phyloP scores from a whole-genome alignment of 2,113 vertebrate species.

The Elephantulus edwardii region DNA sequence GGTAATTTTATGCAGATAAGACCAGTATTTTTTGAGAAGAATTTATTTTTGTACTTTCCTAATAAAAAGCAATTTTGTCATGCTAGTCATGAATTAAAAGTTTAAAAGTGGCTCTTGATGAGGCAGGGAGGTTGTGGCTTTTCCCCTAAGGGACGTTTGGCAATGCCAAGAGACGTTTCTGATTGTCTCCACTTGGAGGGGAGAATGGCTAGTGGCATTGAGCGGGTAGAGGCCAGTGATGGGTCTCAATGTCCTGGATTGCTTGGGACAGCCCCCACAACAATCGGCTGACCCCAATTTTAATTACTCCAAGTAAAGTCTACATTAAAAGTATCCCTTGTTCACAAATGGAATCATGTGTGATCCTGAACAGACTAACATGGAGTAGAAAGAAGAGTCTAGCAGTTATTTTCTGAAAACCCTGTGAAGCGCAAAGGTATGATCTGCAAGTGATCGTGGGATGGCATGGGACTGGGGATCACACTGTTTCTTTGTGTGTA shows the following conservation, averaged over 20 bases:
- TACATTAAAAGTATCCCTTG: background rate
- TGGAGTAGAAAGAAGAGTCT: background rate
- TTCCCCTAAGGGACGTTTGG: background rate
- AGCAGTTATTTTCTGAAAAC: background rate
- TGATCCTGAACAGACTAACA: background rate
- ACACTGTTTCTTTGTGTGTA: background rate
- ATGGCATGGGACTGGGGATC: background rate
- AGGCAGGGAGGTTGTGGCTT: background rate
- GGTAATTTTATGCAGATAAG: background rate
- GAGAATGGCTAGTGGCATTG: background rate
- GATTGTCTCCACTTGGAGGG: background rate
- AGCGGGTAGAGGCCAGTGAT: background rate
- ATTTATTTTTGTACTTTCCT: background rate
- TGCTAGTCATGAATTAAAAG: background rate
- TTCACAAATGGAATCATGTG: background rate
- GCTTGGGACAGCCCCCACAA: background rate
- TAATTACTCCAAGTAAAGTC: background rate
- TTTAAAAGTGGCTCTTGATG: background rate
- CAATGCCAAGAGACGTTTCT: background rate
- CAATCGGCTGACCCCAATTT: background rate
- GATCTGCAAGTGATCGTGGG: background rate
- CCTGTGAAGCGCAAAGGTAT: background rate
- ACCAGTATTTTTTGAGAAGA: constrained; percentile 16
- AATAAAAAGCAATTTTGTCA: background rate
- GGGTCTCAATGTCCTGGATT: background rate